Evolutionary conservation across 2,888 invertebrate genomes (phyloP).

Genomic region (Oxycera nigricornis): DNA sequence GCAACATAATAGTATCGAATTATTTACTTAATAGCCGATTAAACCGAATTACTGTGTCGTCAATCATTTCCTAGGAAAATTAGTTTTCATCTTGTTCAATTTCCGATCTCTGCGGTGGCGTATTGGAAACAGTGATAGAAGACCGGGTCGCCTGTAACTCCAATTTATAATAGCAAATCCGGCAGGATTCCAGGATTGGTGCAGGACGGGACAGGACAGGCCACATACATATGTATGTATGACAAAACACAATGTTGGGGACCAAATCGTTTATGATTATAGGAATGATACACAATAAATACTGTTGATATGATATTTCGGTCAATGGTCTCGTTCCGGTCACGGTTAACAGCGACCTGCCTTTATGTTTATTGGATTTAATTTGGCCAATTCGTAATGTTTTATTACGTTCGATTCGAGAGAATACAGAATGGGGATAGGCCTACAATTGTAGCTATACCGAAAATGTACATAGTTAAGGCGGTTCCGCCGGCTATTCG

Average conservation of each 20-base stretch:
- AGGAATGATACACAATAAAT: not conserved
- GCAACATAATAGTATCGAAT: no score
- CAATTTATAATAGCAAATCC: no score
- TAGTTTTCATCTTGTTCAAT: not conserved
- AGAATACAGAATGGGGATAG: not conserved
- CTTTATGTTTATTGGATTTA: constrained; percentile 4
- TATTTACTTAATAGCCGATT: constrained; percentile 20
- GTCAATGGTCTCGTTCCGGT: not conserved
- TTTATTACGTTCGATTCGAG: not conserved
- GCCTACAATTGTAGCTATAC: no score
- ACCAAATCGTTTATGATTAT: constrained; percentile 16
- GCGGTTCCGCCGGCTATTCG: no score
- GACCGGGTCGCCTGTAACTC: not conserved
- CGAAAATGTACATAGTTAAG: no score
- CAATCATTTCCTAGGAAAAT: constrained; percentile 19
- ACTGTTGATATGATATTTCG: not conserved
- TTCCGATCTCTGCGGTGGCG: not conserved
- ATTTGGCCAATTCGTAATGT: constrained; percentile 4
- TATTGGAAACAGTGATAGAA: not conserved
- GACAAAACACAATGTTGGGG: not conserved
- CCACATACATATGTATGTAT: not conserved
- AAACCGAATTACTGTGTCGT: constrained; percentile 16
- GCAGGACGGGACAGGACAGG: no score
- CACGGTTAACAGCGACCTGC: not conserved
- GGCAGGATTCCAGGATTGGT: no score